A percentile compares a stretch with the other conserved stretches of the same genome.
Evolutionary conservation across 1,140 invertebrate genomes (phyloP).

Genomic region (Idris sp.): DNA sequence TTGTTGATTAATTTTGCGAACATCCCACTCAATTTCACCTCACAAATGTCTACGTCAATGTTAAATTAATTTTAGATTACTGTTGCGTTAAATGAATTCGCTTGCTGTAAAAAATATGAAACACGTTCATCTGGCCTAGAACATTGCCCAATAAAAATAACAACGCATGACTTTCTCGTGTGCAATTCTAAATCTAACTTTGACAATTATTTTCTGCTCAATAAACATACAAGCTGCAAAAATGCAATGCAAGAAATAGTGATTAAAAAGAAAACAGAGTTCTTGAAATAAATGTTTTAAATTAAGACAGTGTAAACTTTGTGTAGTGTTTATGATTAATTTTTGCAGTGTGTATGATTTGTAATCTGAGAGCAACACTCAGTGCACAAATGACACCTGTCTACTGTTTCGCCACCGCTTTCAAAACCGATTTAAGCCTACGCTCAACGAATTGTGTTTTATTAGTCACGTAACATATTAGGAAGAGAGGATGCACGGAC

Average conservation of each 20-base stretch:
- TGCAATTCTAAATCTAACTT: constrained; percentile 31
- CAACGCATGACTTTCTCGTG: constrained; percentile 21
- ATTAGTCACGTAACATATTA: constrained; percentile 64
- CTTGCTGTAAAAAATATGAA: no score
- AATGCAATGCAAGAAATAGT: no score
- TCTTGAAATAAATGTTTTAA: no score
- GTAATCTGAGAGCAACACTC: constrained; percentile 24
- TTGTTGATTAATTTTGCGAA: no score
- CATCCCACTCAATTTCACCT: no score
- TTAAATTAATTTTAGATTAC: constrained; percentile 7
- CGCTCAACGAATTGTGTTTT: constrained; percentile 38
- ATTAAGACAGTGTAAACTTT: no score
- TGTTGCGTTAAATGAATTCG: no score
- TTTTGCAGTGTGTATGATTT: no score
- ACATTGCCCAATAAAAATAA: constrained; percentile 19
- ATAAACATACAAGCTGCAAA: no score
- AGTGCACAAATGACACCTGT: constrained; percentile 32
- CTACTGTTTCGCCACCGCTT: constrained; percentile 19
- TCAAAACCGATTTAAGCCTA: constrained; percentile 24
- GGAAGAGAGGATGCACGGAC: constrained; percentile 53
- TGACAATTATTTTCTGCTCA: constrained; percentile 19
- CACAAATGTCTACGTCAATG: neutral
- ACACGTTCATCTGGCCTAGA: constrained; percentile 10
- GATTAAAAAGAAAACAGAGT: no score
- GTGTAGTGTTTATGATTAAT: no score